These are phyloP conservation scores for Gallinago media DNA, from an alignment of 2,113 vertebrate species.

Conservation along the genomic window DNA sequence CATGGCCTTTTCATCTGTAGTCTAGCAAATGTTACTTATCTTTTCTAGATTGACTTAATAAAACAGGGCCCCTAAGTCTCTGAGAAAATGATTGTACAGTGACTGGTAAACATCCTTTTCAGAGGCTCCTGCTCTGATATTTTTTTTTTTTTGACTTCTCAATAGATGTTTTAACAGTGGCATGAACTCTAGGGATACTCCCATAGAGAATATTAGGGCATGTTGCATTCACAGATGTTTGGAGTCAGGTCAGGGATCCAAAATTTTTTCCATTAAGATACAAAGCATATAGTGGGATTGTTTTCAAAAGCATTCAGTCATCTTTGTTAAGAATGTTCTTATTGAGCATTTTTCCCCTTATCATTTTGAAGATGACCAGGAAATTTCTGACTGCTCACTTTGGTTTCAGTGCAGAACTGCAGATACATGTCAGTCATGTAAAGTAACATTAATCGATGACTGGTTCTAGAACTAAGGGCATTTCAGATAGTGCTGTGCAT, in stretches of 20 bases:
- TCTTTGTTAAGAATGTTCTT: background rate
- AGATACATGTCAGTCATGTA: background rate
- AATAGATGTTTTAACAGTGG: background rate
- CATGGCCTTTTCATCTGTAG: background rate
- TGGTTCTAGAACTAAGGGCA: background rate
- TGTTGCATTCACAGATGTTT: slow-evolving; percentile 14
- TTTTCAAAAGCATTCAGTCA: background rate
- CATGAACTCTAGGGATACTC: background rate
- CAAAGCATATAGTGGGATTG: background rate
- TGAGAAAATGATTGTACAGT: background rate
- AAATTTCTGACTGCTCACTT: background rate
- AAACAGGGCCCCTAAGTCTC: background rate
- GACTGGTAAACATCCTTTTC: background rate
- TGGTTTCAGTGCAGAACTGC: background rate
- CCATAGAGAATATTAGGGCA: background rate
- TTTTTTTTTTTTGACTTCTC: background rate
- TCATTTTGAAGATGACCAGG: background rate
- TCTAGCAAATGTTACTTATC: background rate
- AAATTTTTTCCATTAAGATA: slow-evolving; percentile 32
- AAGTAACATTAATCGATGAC: background rate
- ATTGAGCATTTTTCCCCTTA: background rate
- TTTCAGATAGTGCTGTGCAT: background rate
- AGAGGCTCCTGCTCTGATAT: background rate
- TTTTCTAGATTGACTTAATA: background rate
- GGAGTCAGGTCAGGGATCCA: slow-evolving; percentile 33